Base-by-base conservation (phyloP, 2,888 invertebrate species). In the Atrina japonica region DNA sequence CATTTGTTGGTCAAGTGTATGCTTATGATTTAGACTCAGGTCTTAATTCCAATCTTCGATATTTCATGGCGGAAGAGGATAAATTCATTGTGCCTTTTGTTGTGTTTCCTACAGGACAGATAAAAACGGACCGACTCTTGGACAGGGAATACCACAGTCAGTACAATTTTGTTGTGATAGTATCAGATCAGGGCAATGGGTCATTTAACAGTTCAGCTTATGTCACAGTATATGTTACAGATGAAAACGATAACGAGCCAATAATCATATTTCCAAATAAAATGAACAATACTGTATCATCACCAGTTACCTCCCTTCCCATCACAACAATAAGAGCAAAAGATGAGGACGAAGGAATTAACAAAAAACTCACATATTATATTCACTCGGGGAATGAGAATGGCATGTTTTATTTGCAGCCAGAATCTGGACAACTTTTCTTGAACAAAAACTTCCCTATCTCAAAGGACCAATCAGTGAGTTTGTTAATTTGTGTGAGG, bases 161-260 rank as follows among this genome's bases (percentile, higher is more conserved):
- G 45, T 85, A 84, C 64, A 74, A 73, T 23, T 78, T 86, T 67
- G 76, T 71, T 45, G 84, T 82, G 6, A 47, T 73, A 25, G 84
- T 80, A 21, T 74, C 66, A 29, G 86, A 86, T 61, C 76, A 74
- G 25, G 86, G 86, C 2, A 64, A 67, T 7, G 69, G 59, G 6
- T 77, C 77, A n/a, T 74, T 71, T 14, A 81, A 74, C 69, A 82
- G 77, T 53, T 76, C 78, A 5, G 77, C 80, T 11, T 74, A 73
- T 45, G 80, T 86, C 1, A 76, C 73, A 1, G 77, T 86, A 25
- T 68, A 73, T 18, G 83, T 86, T 6, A 77, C 73, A 40, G 86
- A 86, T 61, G 70, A 60, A 0, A 85, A 85, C 59, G 86, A 86
- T 56, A 81, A 84, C 52, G 30, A 76, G 0, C 89, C 89, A 0